Percentiles rank a stretch among this genome's conserved stretches.
These are phyloP conservation scores for Neodiprion virginianus DNA, from an alignment of 1,140 invertebrate genomes.

Conservation along the genomic window DNA sequence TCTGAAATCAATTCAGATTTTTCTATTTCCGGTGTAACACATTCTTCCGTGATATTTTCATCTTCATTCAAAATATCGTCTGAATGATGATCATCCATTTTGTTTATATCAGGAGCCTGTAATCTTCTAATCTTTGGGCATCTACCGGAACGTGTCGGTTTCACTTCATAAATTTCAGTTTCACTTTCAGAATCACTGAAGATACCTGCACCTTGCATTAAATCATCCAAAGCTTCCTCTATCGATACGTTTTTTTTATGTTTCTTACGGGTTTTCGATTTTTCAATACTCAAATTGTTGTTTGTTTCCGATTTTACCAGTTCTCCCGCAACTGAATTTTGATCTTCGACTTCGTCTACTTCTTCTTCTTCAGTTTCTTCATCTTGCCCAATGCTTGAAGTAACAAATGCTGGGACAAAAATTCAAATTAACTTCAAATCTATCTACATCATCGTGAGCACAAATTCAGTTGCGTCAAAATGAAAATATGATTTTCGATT, in stretches of 20 bases:
- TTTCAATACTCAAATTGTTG: conserved; percentile 10
- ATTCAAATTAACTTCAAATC: background rate
- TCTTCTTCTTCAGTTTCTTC: conserved; percentile 17
- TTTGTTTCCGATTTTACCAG: background rate
- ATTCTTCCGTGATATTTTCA: background rate
- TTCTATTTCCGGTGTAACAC: background rate
- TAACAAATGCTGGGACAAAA: conserved; percentile 13
- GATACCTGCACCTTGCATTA: conserved; percentile 19
- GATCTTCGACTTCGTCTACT: conserved; percentile 2
- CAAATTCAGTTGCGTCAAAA: no score
- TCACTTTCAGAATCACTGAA: conserved; percentile 27
- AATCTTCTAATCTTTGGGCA: conserved; percentile 44
- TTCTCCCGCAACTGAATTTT: background rate
- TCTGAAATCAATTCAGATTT: background rate
- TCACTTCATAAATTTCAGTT: conserved; percentile 45
- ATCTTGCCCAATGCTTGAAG: conserved; percentile 16
- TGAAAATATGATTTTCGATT: no score
- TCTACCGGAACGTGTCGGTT: conserved; percentile 54
- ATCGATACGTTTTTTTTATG: background rate
- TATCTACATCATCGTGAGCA: no score
- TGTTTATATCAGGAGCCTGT: conserved; percentile 43
- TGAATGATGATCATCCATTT: conserved; percentile 31
- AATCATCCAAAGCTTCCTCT: conserved; percentile 14
- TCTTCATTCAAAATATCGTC: conserved; percentile 22
- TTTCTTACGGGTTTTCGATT: conserved; percentile 1